Evolutionary conservation across 2,113 vertebrate genomes (phyloP), one percentile per base, ranked within the genome.

Genomic region (Trematomus loennbergii): DNA sequence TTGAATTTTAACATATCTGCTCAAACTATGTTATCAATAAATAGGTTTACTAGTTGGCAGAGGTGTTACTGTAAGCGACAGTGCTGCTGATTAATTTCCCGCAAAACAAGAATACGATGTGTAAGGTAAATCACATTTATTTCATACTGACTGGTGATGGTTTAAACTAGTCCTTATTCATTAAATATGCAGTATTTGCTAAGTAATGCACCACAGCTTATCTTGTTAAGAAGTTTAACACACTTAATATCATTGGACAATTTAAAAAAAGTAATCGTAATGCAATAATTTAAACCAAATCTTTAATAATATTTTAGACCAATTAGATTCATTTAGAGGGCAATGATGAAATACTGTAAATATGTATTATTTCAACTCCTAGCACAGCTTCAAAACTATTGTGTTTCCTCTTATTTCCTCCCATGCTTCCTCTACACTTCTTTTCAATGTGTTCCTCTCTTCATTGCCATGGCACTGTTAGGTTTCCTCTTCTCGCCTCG

Each of bases 401-500:
- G 3, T 46, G 18, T 17, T 60, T 1, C 10, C n/a, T 9, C 16
- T 70, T 11, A 29, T 36, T 17, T 57, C 33, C 29, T 36, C 15
- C 5, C 22, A 33, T 17, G 25, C 64, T 64, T 58, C 50, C 25
- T 66, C 22, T 25, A 40, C 60, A 33, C 29, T 33, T 92, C 10
- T 22, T 25, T 55, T 67, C 54, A 20, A 11, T 60, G 48, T 10
- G 36, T 29, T 25, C 40, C 45, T 91, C 76, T 88, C 48, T 29
- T 55, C 25, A n/a, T 29, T 54, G 33, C 66, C 10, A 29, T 40
- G 11, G 40, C 25, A 50, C 15, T 46, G 36, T 17, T 65, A 45
- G n/a, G 25, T 49, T 89, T 20, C 77, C 93, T 95, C 36, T 93
- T 88, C 74, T 87, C 90, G 88, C 90, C 20, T 7, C 54, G 18